These are phyloP conservation scores for Scaptomyza flava DNA, from an alignment of 2,888 invertebrate species.

Conservation along the genomic window DNA sequence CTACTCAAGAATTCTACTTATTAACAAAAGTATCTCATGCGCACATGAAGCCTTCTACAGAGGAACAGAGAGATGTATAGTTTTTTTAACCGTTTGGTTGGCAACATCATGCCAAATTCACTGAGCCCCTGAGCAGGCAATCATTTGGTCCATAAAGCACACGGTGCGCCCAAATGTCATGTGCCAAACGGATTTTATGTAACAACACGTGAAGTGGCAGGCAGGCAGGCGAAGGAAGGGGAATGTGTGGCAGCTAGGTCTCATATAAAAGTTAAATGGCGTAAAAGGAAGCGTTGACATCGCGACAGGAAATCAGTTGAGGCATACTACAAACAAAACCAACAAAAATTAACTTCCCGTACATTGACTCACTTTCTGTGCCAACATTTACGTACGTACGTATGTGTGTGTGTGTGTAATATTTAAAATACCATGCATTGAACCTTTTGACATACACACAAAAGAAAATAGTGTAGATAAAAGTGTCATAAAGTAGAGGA, in stretches of 20 bases:
- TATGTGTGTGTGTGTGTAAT: constrained; percentile 4
- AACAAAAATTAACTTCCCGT: constrained; percentile 1
- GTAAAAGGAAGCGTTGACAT: constrained; percentile 58
- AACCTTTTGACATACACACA: constrained; percentile 49
- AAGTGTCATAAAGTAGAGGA: constrained; percentile 47
- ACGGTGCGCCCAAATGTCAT: constrained; percentile 63
- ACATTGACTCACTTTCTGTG: background rate
- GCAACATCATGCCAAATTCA: constrained; percentile 48
- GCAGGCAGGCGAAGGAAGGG: background rate
- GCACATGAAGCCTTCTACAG: constrained; percentile 11
- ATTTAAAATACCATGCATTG: constrained; percentile 27
- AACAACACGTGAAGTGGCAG: constrained; percentile 50
- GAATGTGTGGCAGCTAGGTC: constrained; percentile 6
- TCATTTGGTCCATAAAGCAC: constrained; percentile 74
- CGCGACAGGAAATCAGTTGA: constrained; percentile 61
- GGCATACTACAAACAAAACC: constrained; percentile 28
- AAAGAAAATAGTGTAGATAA: constrained; percentile 17
- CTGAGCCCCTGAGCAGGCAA: constrained; percentile 66
- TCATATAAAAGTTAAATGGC: constrained; percentile 59
- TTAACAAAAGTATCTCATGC: constrained; percentile 36
- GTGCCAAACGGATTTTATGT: constrained; percentile 67
- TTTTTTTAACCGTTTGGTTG: constrained; percentile 42
- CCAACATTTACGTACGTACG: background rate
- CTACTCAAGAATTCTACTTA: constrained; percentile 47
- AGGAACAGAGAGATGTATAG: constrained; percentile 34